These are phyloP conservation scores for Sebastes fasciatus DNA, from an alignment of 2,113 vertebrate species.

Conservation along the genomic window DNA sequence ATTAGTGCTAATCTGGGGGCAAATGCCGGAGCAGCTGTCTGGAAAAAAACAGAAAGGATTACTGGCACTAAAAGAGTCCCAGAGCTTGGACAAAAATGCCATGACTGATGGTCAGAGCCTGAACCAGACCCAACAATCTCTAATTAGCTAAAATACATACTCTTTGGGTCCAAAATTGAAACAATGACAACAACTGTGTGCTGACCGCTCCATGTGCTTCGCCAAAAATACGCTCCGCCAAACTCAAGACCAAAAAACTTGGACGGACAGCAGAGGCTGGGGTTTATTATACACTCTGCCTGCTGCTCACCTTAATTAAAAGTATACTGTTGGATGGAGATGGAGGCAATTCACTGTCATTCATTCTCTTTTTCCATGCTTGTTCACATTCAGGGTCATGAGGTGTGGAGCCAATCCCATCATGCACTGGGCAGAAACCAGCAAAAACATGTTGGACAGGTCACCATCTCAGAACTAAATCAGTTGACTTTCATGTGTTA, in stretches of 20 bases:
- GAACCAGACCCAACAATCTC: slow-evolving; percentile 49
- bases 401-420: slow-evolving; percentile 17
- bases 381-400: slow-evolving; percentile 19
- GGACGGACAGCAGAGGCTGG: not conserved
- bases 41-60: slow-evolving; percentile 57
- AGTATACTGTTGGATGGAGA: slow-evolving; percentile 32
- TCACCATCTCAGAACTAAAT: not conserved
- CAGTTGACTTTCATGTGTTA: not conserved
- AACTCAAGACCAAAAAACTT: slow-evolving; percentile 8
- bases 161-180: slow-evolving; percentile 46
- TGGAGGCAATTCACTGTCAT: slow-evolving; percentile 12
- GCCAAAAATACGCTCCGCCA: not conserved
- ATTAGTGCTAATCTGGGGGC: slow-evolving; percentile 76
- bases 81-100: slow-evolving; percentile 56
- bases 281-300: not conserved
- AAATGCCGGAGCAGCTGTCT: slow-evolving; percentile 72
- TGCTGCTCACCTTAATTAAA: slow-evolving; percentile 43
- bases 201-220: not conserved
- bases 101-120: slow-evolving; percentile 65
- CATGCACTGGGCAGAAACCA: slow-evolving; percentile 19
- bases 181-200: slow-evolving; percentile 32
- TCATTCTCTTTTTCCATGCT: slow-evolving; percentile 10
- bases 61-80: slow-evolving; percentile 66
- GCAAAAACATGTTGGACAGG: not conserved
- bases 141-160: slow-evolving; percentile 68